Evolutionary conservation across 2,113 vertebrate species (phyloP).

Genomic region (Trematocara marginatum): DNA sequence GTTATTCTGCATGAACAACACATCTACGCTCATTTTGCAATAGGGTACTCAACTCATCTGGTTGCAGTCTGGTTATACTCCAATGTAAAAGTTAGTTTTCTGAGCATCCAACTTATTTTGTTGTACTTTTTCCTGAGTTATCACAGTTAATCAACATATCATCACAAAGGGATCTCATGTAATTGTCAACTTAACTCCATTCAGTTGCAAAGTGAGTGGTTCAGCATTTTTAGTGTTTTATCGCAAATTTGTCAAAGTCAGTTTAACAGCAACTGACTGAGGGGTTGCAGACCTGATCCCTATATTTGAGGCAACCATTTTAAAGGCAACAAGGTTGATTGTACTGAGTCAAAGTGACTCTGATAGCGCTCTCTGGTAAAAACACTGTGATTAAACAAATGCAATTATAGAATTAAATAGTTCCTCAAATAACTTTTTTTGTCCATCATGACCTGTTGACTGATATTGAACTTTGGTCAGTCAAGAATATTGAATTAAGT

Average conservation of each 20-base stretch:
- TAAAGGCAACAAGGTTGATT: background rate
- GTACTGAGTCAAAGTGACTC: fast-evolving
- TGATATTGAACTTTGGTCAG: background rate
- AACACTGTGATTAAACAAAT: background rate
- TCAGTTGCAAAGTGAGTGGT: background rate
- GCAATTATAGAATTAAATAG: background rate
- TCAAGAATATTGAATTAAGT: background rate
- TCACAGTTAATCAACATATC: background rate
- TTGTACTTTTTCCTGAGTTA: background rate
- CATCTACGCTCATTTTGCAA: background rate
- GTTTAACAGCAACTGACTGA: fast-evolving
- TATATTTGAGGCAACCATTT: background rate
- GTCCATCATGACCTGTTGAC: background rate
- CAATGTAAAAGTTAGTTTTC: background rate
- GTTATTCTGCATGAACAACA: background rate
- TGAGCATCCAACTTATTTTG: background rate
- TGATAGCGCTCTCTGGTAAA: background rate
- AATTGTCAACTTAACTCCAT: background rate
- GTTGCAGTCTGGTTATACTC: background rate
- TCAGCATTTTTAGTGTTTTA: background rate
- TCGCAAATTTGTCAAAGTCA: background rate
- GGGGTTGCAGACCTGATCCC: background rate
- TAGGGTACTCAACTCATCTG: background rate
- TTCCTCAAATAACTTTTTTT: background rate
- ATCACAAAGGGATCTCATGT: fast-evolving